Conservation (phyloP, 2,797 vertebrate genomes). For the Gymnothorax reevesii region DNA sequence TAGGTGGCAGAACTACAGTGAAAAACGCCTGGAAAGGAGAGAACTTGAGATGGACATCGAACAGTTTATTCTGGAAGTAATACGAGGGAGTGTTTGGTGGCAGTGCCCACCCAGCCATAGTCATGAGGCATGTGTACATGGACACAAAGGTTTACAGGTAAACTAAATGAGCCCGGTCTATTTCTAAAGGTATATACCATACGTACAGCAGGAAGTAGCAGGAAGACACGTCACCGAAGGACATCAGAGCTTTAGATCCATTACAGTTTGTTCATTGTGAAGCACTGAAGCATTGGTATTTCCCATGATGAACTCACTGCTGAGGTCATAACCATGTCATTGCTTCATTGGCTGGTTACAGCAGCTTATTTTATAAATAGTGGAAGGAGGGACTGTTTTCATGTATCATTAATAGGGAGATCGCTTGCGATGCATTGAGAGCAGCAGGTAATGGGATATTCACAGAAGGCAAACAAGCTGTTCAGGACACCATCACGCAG, state of each 20-base stretch:
- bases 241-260: background rate
- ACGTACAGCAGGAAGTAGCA: background rate
- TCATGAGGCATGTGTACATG: background rate
- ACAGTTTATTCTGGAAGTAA: background rate
- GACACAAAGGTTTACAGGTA: background rate
- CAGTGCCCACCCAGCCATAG: background rate
- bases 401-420: slow-evolving; percentile 74
- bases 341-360: background rate
- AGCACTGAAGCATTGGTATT: background rate
- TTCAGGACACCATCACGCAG: slow-evolving; percentile 33
- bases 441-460: slow-evolving; percentile 62
- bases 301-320: background rate
- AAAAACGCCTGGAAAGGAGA: background rate
- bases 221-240: background rate
- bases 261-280: background rate
- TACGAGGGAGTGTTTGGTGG: background rate
- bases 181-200: background rate
- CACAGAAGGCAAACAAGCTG: slow-evolving; percentile 44
- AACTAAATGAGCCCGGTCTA: background rate
- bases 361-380: background rate
- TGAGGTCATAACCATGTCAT: background rate
- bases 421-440: slow-evolving; percentile 61
- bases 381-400: slow-evolving; percentile 59
- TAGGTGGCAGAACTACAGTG: background rate
- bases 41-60: background rate